Conservation (phyloP, 2,888 invertebrate species). For the Lycaena phlaeas region DNA sequence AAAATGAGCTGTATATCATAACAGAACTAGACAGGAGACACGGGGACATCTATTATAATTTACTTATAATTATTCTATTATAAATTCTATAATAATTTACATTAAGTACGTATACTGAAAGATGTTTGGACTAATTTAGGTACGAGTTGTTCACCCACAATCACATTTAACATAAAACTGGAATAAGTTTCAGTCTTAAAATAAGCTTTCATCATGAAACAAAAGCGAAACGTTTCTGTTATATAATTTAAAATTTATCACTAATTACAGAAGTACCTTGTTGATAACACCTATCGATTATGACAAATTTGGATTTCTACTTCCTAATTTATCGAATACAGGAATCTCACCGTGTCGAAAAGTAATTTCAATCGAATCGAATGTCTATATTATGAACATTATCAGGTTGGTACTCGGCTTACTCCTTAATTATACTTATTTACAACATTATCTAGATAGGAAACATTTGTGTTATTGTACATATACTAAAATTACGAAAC, state of each 20-base stretch:
- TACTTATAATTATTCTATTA: conserved; percentile 69
- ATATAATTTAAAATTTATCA: conserved; percentile 37
- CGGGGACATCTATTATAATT: conserved; percentile 52
- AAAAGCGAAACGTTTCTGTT: conserved; percentile 31
- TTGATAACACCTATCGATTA: conserved; percentile 58
- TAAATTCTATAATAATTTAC: conserved; percentile 71
- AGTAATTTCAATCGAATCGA: conserved; percentile 36
- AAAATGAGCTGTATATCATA: conserved; percentile 20
- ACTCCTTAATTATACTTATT: conserved; percentile 52
- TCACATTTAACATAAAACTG: conserved; percentile 51
- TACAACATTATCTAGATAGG: conserved; percentile 68
- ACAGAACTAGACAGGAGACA: conserved; percentile 47
- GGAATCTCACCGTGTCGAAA: conserved; percentile 65
- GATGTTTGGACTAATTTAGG: conserved; percentile 64
- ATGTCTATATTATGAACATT: conserved; percentile 64
- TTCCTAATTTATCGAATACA: conserved; percentile 62
- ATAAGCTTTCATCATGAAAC: conserved; percentile 41
- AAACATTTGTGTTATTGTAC: conserved; percentile 67
- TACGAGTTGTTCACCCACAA: conserved; percentile 49
- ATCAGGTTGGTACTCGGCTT: conserved; percentile 66
- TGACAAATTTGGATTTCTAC: conserved; percentile 63
- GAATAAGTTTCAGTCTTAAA: conserved; percentile 70
- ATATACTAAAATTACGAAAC: conserved; percentile 63
- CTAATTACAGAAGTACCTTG: conserved; percentile 55
- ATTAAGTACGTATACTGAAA: conserved; percentile 74